Evolutionary conservation across 1,140 invertebrate genomes (phyloP).

Genomic region (Pentalonia nigronervosa): DNA sequence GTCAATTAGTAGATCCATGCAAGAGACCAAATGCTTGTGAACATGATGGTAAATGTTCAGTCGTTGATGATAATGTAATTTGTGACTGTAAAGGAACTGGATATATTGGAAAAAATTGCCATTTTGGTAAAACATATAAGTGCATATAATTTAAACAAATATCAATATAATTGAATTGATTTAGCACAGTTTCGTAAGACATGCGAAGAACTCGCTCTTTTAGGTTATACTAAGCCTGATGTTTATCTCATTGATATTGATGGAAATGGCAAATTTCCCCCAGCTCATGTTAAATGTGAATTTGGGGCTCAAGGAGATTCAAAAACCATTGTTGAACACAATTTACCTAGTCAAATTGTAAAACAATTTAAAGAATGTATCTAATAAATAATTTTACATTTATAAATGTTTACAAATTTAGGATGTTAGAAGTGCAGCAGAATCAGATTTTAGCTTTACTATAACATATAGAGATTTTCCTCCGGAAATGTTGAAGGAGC

Average conservation of each 20-base stretch:
- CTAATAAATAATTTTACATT: not conserved
- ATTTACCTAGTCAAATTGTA: constrained; percentile 84
- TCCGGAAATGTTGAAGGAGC: constrained; percentile 86
- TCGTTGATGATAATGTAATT: constrained; percentile 83
- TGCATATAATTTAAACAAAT: not conserved
- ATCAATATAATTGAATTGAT: constrained; percentile 59
- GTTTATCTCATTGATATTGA: constrained; percentile 85
- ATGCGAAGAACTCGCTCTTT: constrained; percentile 87
- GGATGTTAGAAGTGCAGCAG: constrained; percentile 78
- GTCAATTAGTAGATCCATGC: constrained; percentile 89
- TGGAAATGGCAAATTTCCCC: constrained; percentile 88
- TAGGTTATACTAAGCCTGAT: constrained; percentile 84
- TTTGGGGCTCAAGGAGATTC: constrained; percentile 82
- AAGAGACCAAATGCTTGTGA: constrained; percentile 87
- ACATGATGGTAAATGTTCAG: constrained; percentile 87
- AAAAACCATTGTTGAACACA: constrained; percentile 89
- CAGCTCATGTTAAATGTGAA: constrained; percentile 88
- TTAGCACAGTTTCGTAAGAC: constrained; percentile 84
- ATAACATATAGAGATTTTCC: constrained; percentile 89
- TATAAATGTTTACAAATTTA: constrained; percentile 59
- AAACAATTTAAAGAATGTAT: constrained; percentile 55
- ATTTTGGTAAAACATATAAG: constrained; percentile 74
- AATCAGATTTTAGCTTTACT: constrained; percentile 81
- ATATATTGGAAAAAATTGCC: constrained; percentile 90
- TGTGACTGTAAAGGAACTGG: constrained; percentile 88